A percentile compares a stretch with the other conserved stretches of the same genome.
Conservation (phyloP, 2,888 invertebrate genomes). For the Plagodis dolabraria region DNA sequence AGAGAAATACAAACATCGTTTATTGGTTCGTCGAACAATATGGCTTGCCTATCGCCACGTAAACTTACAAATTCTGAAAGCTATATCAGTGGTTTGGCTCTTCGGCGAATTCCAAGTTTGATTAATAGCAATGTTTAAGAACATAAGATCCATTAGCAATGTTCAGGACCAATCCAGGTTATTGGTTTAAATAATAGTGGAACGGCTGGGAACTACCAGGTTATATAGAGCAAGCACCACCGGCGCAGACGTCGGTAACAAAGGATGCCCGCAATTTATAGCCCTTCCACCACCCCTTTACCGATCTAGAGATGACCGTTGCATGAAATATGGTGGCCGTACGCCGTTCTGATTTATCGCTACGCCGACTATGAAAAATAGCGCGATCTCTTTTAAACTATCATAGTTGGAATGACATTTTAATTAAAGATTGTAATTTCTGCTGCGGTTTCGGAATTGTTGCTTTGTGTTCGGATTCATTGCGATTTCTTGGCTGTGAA, state of each 20-base stretch:
- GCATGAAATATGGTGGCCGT: slow-evolving; percentile 22
- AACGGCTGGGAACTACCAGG: not conserved
- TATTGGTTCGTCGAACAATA: too few relatives aligned
- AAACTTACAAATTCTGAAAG: too few relatives aligned
- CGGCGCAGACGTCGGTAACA: slow-evolving; percentile 13
- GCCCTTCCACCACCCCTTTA: slow-evolving; percentile 2
- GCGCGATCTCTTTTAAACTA: slow-evolving; percentile 27
- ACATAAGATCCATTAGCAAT: too few relatives aligned
- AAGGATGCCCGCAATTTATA: slow-evolving; percentile 17
- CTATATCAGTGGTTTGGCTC: too few relatives aligned
- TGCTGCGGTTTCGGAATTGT: slow-evolving; percentile 9
- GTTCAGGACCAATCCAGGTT: too few relatives aligned
- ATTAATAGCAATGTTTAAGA: too few relatives aligned
- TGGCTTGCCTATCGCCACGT: too few relatives aligned
- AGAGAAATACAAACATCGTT: too few relatives aligned
- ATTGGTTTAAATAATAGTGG: too few relatives aligned
- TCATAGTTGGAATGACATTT: slow-evolving; percentile 35
- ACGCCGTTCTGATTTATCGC: slow-evolving; percentile 56
- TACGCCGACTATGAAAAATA: slow-evolving; percentile 32
- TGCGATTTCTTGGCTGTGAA: not conserved
- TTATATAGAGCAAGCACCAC: not conserved
- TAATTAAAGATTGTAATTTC: slow-evolving; percentile 38
- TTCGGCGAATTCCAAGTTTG: too few relatives aligned
- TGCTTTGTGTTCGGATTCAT: not conserved
- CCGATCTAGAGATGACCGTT: slow-evolving; percentile 24